Evolutionary conservation across 2,113 vertebrate species (phyloP).

Genomic region (Bubo bubo): DNA sequence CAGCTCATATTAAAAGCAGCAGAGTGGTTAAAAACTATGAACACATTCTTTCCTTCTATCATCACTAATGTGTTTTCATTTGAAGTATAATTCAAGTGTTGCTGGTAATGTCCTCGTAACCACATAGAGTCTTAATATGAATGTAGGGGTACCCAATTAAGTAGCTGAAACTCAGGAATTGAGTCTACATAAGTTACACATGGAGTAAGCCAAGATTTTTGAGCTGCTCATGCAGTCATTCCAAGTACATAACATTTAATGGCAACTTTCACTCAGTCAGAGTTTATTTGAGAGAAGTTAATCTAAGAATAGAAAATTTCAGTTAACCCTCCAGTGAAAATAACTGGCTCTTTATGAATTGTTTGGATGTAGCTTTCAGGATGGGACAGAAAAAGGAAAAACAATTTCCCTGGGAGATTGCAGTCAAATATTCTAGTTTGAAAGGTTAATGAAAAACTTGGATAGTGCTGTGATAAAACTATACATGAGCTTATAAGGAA

Average conservation of each 20-base stretch:
- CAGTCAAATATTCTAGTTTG: neutral
- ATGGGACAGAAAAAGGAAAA: neutral
- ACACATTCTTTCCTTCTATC: neutral
- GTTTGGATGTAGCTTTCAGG: neutral
- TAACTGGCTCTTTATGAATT: neutral
- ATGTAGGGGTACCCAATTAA: neutral
- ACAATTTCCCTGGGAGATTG: neutral
- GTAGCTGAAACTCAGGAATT: neutral
- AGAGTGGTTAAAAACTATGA: neutral
- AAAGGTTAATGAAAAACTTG: constrained; percentile 49
- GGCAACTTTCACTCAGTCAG: neutral
- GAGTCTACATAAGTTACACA: neutral
- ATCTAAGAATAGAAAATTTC: neutral
- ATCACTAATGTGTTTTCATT: neutral
- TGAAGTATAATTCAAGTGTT: neutral
- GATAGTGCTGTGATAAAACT: neutral
- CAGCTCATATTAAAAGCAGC: neutral
- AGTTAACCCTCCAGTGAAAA: neutral
- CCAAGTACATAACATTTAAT: neutral
- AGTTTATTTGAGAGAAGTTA: neutral
- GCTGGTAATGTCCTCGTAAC: neutral
- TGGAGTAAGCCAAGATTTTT: neutral
- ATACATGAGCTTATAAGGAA: neutral
- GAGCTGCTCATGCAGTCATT: neutral
- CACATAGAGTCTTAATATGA: neutral